These are phyloP conservation scores for Acanthosepion lycidas DNA, from an alignment of 2,888 invertebrate species.

Conservation along the genomic window DNA sequence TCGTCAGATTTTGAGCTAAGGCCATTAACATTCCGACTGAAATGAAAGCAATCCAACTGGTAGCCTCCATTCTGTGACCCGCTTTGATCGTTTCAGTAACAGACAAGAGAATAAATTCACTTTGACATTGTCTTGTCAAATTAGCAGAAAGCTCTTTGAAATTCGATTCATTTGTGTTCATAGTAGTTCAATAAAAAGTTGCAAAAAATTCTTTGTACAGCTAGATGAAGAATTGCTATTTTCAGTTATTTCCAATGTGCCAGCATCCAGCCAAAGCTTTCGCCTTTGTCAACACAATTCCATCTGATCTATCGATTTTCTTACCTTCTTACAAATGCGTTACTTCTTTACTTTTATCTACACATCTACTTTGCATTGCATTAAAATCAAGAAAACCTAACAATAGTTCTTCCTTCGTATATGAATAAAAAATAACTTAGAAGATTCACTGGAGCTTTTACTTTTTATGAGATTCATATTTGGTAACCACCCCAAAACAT, in stretches of 20 bases:
- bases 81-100: neutral
- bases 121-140: neutral
- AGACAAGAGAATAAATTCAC: neutral
- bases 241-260: neutral
- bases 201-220: neutral
- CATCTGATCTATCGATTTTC: neutral
- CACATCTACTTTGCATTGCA: no score
- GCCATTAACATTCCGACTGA: neutral
- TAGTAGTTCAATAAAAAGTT: neutral
- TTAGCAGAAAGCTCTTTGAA: neutral
- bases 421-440: no score
- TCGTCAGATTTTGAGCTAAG: neutral
- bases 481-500: no score
- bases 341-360: no score
- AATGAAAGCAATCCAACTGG: neutral
- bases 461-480: no score
- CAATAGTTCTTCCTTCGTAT: no score
- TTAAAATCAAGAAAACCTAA: no score
- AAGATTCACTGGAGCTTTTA: no score
- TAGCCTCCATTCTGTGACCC: neutral
- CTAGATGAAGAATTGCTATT: neutral
- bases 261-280: neutral
- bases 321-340: neutral
- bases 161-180: neutral
- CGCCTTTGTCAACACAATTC: neutral